Conservation (phyloP, 2,113 vertebrate genomes). For the Gymnorhina tibicen region DNA sequence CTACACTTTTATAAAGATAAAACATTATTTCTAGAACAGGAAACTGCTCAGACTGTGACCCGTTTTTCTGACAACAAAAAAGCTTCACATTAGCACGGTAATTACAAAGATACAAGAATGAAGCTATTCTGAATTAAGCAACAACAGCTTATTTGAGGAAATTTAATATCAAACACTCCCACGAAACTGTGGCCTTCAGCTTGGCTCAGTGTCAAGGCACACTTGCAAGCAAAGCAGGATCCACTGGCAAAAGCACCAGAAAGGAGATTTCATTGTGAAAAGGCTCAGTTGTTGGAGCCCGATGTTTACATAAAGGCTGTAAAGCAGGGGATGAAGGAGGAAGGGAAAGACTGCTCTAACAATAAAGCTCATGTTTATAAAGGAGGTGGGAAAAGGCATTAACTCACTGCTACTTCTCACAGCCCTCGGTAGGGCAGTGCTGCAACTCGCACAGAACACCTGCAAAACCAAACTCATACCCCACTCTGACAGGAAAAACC, state of each 20-base stretch:
- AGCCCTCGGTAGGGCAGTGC: accelerated
- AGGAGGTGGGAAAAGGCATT: not conserved
- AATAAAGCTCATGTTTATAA: not conserved
- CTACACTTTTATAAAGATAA: not conserved
- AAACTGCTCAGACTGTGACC: not conserved
- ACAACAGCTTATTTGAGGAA: not conserved
- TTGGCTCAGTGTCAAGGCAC: not conserved
- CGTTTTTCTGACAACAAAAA: not conserved
- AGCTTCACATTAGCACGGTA: not conserved
- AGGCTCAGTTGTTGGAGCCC: not conserved
- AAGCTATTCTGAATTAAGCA: not conserved
- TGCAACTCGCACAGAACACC: not conserved
- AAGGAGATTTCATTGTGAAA: not conserved
- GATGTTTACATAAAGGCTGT: not conserved
- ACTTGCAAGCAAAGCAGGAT: not conserved
- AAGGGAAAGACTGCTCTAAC: not conserved
- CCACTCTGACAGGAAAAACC: accelerated
- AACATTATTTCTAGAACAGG: not conserved
- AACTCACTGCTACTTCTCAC: not conserved
- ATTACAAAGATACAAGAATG: not conserved
- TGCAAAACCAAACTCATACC: not conserved
- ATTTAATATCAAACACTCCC: not conserved
- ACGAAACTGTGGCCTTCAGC: not conserved
- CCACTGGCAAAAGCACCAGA: not conserved
- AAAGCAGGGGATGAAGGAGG: not conserved